phyloP scores from a whole-genome alignment of 2,113 vertebrate species.

The Datnioides undecimradiatus region DNA sequence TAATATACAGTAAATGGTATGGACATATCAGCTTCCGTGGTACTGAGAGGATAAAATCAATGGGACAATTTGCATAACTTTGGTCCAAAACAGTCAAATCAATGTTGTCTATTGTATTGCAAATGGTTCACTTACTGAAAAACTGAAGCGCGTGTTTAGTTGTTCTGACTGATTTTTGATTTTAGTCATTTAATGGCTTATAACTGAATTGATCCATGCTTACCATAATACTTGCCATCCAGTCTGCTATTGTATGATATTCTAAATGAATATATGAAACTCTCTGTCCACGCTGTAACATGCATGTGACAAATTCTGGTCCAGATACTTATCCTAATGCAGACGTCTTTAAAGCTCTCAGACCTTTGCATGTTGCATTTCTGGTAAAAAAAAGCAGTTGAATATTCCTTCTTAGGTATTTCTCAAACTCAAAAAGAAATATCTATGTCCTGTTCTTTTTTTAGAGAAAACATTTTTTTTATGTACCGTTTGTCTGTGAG shows the following conservation, averaged over 20 bases:
- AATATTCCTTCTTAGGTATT: too few species aligned
- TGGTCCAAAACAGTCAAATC: neutral
- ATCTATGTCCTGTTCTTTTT: neutral
- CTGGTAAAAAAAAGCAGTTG: neutral
- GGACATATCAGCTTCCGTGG: neutral
- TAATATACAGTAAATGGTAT: slow-evolving; percentile 13
- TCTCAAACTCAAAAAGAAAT: neutral
- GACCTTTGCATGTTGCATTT: neutral
- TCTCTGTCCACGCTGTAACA: too few species aligned
- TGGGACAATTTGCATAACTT: slow-evolving; percentile 18
- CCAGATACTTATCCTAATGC: too few species aligned
- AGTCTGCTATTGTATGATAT: neutral
- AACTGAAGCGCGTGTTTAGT: neutral
- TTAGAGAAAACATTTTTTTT: neutral
- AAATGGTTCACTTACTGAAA: neutral
- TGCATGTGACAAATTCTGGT: too few species aligned
- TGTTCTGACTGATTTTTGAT: neutral
- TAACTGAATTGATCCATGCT: neutral
- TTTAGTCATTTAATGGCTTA: neutral
- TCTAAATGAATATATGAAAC: neutral
- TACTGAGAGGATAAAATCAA: neutral
- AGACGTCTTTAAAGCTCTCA: too few species aligned
- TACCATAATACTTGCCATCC: neutral
- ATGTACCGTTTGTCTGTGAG: neutral
- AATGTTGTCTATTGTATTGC: neutral